Percentiles rank a stretch among this genome's conserved stretches.
Evolutionary conservation across 2,113 vertebrate genomes (phyloP).

Genomic region (Podilymbus podiceps): DNA sequence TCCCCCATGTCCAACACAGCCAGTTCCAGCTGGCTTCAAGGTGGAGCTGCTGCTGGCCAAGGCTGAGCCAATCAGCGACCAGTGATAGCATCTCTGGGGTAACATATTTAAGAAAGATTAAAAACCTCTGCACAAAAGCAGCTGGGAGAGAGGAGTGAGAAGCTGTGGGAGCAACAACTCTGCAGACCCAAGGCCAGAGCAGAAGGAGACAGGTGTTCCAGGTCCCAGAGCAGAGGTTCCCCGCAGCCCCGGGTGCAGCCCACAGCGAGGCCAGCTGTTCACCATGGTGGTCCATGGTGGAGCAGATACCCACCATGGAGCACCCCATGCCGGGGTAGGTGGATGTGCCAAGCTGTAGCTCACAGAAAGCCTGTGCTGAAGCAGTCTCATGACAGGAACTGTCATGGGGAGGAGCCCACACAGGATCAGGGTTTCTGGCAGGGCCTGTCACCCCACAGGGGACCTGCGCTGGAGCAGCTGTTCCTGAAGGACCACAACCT

Average conservation of each 20-base stretch:
- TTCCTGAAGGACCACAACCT: neutral
- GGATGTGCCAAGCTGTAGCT: too few species aligned
- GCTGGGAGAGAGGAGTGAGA: neutral
- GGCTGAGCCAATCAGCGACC: accelerated
- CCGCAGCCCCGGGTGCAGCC: neutral
- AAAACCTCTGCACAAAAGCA: neutral
- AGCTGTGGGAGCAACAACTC: neutral
- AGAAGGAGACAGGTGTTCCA: neutral
- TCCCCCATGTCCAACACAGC: neutral
- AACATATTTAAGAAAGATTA: neutral
- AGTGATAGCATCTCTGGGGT: neutral
- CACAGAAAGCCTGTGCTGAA: too few species aligned
- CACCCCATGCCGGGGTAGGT: neutral
- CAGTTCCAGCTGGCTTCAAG: neutral
- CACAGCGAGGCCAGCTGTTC: neutral
- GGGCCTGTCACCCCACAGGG: neutral
- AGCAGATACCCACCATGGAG: neutral
- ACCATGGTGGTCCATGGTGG: neutral
- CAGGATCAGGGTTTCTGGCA: neutral
- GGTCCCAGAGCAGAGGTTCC: accelerated
- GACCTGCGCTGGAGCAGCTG: too few species aligned
- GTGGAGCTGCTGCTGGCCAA: accelerated
- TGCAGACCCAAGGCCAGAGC: neutral
- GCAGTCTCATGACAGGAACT: too few species aligned
- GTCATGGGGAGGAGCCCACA: neutral